These are phyloP conservation scores for Azemiops feae DNA, from an alignment of 2,113 vertebrate species.

Conservation along the genomic window DNA sequence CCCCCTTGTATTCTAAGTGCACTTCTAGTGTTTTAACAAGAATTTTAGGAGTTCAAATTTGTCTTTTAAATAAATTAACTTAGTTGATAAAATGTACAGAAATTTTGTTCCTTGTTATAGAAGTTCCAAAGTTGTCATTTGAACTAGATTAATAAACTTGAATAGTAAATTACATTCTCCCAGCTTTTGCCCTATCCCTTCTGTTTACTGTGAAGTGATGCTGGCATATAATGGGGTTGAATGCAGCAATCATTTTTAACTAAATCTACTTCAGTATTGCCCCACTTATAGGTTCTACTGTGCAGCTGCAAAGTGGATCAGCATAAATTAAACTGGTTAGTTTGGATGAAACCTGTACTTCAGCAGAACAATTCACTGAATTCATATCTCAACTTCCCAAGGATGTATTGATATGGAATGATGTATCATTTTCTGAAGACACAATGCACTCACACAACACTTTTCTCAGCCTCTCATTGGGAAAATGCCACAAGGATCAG, in stretches of 20 bases:
- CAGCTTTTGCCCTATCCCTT: background rate
- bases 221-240: background rate
- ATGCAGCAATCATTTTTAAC: background rate
- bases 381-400: background rate
- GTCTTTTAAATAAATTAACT: slow-evolving; percentile 72
- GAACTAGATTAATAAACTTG: background rate
- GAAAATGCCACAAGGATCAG: background rate
- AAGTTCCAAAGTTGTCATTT: background rate
- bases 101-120: background rate
- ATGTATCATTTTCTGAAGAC: background rate
- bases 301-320: background rate
- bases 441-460: background rate
- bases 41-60: slow-evolving; percentile 55
- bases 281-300: background rate
- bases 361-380: background rate
- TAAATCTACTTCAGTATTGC: background rate
- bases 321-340: background rate
- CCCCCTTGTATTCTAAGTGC: slow-evolving; percentile 69
- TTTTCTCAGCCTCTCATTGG: background rate
- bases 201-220: background rate
- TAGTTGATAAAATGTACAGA: slow-evolving; percentile 66
- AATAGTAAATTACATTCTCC: background rate
- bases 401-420: background rate
- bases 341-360: background rate
- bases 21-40: slow-evolving; percentile 70